phyloP scores from a whole-genome alignment of 92 coral and sea anemone species.

The Porites divaricata region DNA sequence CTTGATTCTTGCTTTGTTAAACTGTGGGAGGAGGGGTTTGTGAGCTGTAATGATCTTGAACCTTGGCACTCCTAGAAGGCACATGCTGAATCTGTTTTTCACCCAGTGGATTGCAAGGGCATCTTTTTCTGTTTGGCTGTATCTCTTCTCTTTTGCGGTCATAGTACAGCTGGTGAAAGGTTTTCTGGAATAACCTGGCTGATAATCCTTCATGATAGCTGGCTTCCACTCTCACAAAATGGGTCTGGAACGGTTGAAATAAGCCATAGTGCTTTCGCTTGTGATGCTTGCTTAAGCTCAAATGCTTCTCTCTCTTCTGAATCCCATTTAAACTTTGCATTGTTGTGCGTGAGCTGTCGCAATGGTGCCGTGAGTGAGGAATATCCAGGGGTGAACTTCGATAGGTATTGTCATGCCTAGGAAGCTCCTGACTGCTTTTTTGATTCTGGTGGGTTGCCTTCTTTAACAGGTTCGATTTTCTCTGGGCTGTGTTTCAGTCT shows the following conservation, averaged over 20 bases:
- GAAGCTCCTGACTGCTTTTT: conserved; percentile 64
- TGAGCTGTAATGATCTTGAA: conserved; percentile 58
- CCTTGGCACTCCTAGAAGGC: conserved; percentile 65
- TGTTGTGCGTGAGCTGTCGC: conserved; percentile 54
- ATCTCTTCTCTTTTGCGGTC: conserved; percentile 62
- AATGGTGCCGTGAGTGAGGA: conserved; percentile 59
- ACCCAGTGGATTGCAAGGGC: conserved; percentile 62
- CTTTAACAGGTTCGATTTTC: conserved; percentile 59
- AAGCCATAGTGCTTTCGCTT: conserved; percentile 53
- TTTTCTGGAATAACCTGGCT: conserved; percentile 65
- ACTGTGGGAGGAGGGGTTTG: conserved; percentile 56
- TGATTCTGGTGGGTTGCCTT: conserved; percentile 48
- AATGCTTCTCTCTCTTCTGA: conserved; percentile 41
- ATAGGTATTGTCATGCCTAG: conserved; percentile 63
- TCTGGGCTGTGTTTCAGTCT: conserved; percentile 54
- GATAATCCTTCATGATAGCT: conserved; percentile 68
- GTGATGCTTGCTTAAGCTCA: conserved; percentile 50
- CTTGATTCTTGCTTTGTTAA: conserved; percentile 61
- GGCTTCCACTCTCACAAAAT: conserved; percentile 57
- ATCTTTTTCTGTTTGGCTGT: conserved; percentile 74
- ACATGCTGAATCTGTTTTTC: too few relatives aligned
- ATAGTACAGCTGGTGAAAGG: conserved; percentile 69
- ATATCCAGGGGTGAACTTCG: conserved; percentile 66
- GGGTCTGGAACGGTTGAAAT: conserved; percentile 53
- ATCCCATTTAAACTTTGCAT: conserved; percentile 57